Base-by-base conservation (phyloP, 1,140 invertebrate species). In the Philotrypesis tridentata region DNA sequence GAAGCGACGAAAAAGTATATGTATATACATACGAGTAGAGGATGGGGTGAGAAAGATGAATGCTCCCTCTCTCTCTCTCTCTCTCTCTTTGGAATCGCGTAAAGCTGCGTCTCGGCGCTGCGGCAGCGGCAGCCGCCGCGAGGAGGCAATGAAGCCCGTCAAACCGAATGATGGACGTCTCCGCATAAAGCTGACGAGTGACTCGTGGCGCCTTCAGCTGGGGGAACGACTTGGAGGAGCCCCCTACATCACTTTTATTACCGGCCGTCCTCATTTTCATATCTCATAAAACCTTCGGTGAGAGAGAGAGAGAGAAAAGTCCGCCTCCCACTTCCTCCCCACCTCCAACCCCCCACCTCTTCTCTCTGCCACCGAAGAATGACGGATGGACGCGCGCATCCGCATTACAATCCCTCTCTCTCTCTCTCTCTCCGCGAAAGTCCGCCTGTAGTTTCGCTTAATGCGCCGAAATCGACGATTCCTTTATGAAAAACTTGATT, bases 231-330 rank as follows among this genome's bases (percentile, higher is more conserved):
- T 90, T 87, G 88, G 89, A 91, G 89, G 92, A 92, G 92, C 89
- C 91, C 89, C 87, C 89, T 93, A 92, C 90, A 92, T 93, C 93
- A 93, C 90, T 92, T 93, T 93, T 93, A 93, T 92, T 91, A 91
- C 91, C 80, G 89, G 89, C 90, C 92, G 92, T 92, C 89, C 92
- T 93, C 92, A 93, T 93, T 93, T 93, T 93, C 93, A 93, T 93
- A 93, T 93, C 92, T 93, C 93, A 92, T 93, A 92, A 87, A 89
- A 86, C 82, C 84, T 85, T 80, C 83, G 37, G 80, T 21, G 48
- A 55, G 48, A 48, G 43, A 21, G 43, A 48, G 43, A 48, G 43
- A 48, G 43, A 55, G 48, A 55, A 17, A 55, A 61, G 78, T 79
- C 77, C 91, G 91, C 91, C 90, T 89, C 63, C 89, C 33, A 60